Evolutionary conservation across 2,888 invertebrate species (phyloP), one percentile per base, ranked within the genome.

Genomic region (Philaethria dido): DNA sequence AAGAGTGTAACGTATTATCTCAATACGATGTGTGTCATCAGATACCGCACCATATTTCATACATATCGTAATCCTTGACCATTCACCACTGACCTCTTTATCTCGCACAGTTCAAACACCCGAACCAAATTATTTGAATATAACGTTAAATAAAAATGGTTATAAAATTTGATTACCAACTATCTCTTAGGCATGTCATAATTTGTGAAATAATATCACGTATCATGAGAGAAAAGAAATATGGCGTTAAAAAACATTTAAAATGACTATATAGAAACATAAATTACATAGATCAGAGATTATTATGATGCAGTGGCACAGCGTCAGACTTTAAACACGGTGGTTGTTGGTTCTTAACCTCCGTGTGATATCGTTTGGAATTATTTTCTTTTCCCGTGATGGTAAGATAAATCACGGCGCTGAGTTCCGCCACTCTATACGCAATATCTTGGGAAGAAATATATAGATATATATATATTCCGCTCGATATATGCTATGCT

Each of bases 31-130:
- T 52, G 29, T 52, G 33, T 33, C 52, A 52, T 52, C 52, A 52
- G 33, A 52, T 52, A 52, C 29, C 3, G 3, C 25, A 25, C n/a
- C 25, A n/a, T 25, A n/a, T 25, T 50, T 8, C 25, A n/a, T n/a
- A 3, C 29, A 25, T 52, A 33, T 33, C 52, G 29, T 16, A 3
- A 25, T 22, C 57, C 57, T 42, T 57, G 57, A 57, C 57, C 57
- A 57, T 57, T 57, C 39, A 42, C n/a, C 42, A 5, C 2, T 42
- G 42, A 57, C 57, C 57, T 11, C 16, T 22, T 57, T 57, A 57
- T 57, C 57, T 22, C n/a, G 4, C 57, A 42, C 42, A 57, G 57
- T 57, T 57, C 57, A 57, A 57, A n/a, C 4, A 57, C 25, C 57
- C 42, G 6, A 57, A 22, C 20, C n/a, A 42, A 25, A 57, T 57